Evolutionary conservation across 1,140 invertebrate genomes (phyloP), one percentile per base, ranked within the genome.

Genomic region (Calosoma granatense): DNA sequence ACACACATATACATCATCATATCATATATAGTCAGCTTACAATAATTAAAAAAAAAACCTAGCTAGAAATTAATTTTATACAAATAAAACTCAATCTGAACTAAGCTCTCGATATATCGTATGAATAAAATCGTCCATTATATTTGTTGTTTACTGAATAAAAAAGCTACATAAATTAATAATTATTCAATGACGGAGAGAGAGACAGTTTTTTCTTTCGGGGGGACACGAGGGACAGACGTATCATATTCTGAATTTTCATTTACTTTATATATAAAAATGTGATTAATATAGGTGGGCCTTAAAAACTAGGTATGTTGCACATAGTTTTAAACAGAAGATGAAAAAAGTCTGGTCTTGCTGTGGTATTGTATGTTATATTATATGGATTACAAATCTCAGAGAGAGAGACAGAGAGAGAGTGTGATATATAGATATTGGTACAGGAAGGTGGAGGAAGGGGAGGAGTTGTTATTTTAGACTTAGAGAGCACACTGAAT

Each of bases 1-100:
- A n/a, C n/a, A n/a, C n/a, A n/a, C n/a, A n/a, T n/a, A n/a, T n/a
- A n/a, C n/a, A n/a, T n/a, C n/a, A n/a, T n/a, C n/a, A n/a, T 36
- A 36, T 36, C 53, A 63, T 61, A 63, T 63, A 65, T 60, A 65
- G 63, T 65, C 41, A 68, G 66, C 65, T 69, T 69, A 69, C 61
- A 64, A 68, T 67, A 66, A 67, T 68, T 60, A 67, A 67, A 68
- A 65, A 66, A 69, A 61, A 66, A 67, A 68, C 56, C 65, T 69
- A 67, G 65, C 67, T 67, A 68, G 65, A n/a, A 69, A 67, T 65
- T 69, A 66, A 17, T 47, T 69, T 69, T 69, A 69, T 69, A 69
- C 67, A 69, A 67, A 68, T 64, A 68, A 69, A 65, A 61, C 17
- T 17, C 9, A 65, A 62, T 58, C 63, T 63, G 64, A 67, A 69